phyloP scores from a whole-genome alignment of 1,140 invertebrate species.

The Drosophila tropicalis region DNA sequence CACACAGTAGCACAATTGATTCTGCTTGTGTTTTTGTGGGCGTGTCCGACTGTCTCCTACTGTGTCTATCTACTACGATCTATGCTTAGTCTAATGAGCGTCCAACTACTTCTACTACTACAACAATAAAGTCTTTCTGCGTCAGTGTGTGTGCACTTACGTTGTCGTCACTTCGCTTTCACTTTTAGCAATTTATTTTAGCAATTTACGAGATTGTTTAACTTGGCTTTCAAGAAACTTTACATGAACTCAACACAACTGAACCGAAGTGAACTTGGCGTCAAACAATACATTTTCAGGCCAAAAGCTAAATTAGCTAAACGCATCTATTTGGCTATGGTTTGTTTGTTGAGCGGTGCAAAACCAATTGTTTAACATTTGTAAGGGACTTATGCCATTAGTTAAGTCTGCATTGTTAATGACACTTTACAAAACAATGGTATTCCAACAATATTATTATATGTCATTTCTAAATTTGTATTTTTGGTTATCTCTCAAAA shows the following conservation, averaged over 20 bases:
- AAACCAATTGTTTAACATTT: constrained; percentile 9
- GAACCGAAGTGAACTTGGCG: constrained; percentile 40
- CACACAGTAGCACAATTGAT: constrained; percentile 4
- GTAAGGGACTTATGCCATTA: background rate
- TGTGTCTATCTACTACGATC: constrained; percentile 23
- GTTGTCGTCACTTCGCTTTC: constrained; percentile 49
- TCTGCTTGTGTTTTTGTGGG: constrained; percentile 23
- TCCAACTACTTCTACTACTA: background rate
- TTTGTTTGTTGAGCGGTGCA: background rate
- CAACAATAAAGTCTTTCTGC: background rate
- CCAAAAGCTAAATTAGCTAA: constrained; percentile 4
- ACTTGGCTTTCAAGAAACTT: constrained; percentile 20
- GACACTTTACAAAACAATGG: background rate
- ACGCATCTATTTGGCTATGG: background rate
- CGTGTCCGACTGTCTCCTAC: constrained; percentile 39
- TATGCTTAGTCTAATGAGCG: background rate
- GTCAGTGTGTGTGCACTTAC: background rate
- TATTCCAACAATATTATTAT: background rate
- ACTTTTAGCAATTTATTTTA: constrained; percentile 70
- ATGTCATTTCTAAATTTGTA: background rate
- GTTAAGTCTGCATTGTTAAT: background rate
- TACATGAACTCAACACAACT: constrained; percentile 4
- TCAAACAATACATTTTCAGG: background rate
- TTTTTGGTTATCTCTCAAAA: background rate
- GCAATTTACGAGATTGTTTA: constrained; percentile 60